Evolutionary conservation across 2,113 vertebrate genomes (phyloP).

Genomic region (Chaetops frenatus): DNA sequence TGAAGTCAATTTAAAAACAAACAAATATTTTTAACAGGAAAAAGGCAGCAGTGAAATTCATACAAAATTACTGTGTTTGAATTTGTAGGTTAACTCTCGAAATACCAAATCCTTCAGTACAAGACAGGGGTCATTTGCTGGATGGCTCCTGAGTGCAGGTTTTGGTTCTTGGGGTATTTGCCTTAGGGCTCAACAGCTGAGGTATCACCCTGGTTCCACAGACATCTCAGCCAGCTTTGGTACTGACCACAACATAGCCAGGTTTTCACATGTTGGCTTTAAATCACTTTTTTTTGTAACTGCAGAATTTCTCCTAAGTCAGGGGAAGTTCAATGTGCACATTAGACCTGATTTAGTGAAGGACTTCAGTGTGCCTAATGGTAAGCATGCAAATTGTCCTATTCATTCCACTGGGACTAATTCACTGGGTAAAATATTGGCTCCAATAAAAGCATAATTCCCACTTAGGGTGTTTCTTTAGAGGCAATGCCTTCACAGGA

Average conservation of each 20-base stretch:
- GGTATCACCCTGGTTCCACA: background rate
- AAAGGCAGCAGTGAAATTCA: background rate
- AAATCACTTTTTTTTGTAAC: background rate
- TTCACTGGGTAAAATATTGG: background rate
- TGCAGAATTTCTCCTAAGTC: background rate
- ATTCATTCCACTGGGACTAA: background rate
- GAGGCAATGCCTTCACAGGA: background rate
- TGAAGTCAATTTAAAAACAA: conserved; percentile 1
- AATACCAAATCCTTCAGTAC: background rate
- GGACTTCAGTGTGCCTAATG: background rate
- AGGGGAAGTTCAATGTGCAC: background rate
- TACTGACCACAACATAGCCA: background rate
- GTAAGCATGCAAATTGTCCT: background rate
- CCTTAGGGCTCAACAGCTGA: background rate
- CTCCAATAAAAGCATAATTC: background rate
- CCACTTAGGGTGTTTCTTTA: background rate
- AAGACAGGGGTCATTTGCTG: background rate
- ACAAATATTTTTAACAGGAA: background rate
- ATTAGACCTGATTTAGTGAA: conserved; percentile 25
- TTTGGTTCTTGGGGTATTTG: background rate
- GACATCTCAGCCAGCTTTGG: background rate
- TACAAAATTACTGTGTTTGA: background rate
- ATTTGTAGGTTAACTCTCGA: background rate
- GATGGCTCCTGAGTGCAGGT: background rate
- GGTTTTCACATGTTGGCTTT: background rate